Conservation (phyloP, 2,113 vertebrate species). For the Neotoma lepida region DNA sequence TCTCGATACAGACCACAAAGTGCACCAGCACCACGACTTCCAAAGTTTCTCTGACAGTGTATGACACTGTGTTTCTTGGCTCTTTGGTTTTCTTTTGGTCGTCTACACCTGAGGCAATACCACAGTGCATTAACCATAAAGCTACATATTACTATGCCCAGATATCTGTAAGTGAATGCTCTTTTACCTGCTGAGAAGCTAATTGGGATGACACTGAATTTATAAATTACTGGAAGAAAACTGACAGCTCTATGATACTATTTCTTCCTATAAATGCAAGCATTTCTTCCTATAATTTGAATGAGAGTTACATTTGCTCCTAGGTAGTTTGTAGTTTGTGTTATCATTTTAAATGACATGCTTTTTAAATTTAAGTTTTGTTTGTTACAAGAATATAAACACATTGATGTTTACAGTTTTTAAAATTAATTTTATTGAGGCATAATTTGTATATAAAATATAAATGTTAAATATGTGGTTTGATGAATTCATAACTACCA, state of each 20-base stretch:
- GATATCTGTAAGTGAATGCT: slow-evolving; percentile 1
- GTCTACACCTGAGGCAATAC: not conserved
- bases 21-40: not conserved
- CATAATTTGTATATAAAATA: not conserved
- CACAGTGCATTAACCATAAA: slow-evolving; percentile 19
- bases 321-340: slow-evolving; percentile 19
- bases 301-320: not conserved
- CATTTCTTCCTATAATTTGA: not conserved
- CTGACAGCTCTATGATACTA: not conserved
- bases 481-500: not conserved
- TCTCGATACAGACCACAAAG: not conserved
- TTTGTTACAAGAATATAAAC: not conserved
- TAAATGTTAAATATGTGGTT: slow-evolving; percentile 21
- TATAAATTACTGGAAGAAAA: slow-evolving; percentile 27
- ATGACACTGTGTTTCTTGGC: not conserved
- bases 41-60: not conserved
- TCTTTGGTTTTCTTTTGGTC: not conserved
- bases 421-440: slow-evolving; percentile 16
- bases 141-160: not conserved
- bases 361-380: not conserved
- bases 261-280: slow-evolving; percentile 28
- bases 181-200: slow-evolving; percentile 42
- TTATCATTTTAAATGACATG: slow-evolving; percentile 15
- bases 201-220: slow-evolving; percentile 1
- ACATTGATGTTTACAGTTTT: not conserved